Conservation (phyloP, 2,888 invertebrate species). For the Watsonalla binaria region DNA sequence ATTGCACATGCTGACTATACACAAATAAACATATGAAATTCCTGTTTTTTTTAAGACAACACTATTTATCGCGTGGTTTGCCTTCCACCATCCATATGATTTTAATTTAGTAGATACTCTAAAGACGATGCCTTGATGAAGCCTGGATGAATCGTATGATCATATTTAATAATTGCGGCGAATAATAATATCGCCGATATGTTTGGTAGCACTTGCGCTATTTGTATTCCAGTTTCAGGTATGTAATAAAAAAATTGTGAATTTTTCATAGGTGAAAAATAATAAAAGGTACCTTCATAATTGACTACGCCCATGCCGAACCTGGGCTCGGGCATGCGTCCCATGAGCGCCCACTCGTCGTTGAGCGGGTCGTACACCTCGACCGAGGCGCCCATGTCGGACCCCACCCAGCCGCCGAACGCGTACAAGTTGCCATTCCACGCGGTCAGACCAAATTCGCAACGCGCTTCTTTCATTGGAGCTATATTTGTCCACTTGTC, state of each 20-base stretch:
- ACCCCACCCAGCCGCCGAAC: constrained; percentile 96
- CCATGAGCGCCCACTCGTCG: constrained; percentile 87
- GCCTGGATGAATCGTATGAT: too few species aligned
- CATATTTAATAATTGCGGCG: too few species aligned
- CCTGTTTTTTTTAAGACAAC: too few species aligned
- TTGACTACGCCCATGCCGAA: constrained; percentile 96
- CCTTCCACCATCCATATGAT: too few species aligned
- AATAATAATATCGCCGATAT: too few species aligned
- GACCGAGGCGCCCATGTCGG: constrained; percentile 92
- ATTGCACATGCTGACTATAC: neutral
- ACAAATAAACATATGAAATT: too few species aligned
- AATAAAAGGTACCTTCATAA: constrained; percentile 80
- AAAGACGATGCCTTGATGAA: too few species aligned
- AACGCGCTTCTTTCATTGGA: constrained; percentile 89
- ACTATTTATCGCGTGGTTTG: too few species aligned
- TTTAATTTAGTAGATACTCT: too few species aligned
- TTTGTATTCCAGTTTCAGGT: too few species aligned
- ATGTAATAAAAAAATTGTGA: too few species aligned
- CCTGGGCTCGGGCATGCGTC: constrained; percentile 89
- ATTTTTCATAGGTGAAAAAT: neutral
- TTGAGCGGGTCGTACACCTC: constrained; percentile 91
- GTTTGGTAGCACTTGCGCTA: too few species aligned
- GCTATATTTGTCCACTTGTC: constrained; percentile 81
- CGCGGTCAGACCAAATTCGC: constrained; percentile 93
- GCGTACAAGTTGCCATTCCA: constrained; percentile 91